Evolutionary conservation across 35 echinoderm and acorn worm genomes (phyloP).

Genomic region (Anneissia japonica): DNA sequence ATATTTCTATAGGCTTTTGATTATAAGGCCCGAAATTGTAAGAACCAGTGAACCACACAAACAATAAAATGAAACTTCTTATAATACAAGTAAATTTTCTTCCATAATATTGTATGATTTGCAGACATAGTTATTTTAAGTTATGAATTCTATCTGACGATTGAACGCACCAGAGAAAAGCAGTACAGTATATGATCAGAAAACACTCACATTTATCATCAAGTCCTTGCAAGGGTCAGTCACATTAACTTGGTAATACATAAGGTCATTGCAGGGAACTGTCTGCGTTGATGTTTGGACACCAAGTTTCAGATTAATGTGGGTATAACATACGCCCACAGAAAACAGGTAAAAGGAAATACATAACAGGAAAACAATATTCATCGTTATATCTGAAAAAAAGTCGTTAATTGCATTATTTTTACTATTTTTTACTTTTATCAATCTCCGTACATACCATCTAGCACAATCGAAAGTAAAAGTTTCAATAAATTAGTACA

Average conservation of each 20-base stretch:
- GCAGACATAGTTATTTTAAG: background rate
- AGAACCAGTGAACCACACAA: background rate
- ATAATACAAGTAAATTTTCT: background rate
- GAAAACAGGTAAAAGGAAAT: background rate
- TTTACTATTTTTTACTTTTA: no score
- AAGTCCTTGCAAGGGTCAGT: conserved; percentile 71
- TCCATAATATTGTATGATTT: background rate
- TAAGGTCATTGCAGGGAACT: conserved; percentile 39
- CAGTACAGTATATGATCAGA: no score
- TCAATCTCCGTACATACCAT: no score
- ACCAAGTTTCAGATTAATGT: conserved; percentile 34
- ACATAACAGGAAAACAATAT: no score
- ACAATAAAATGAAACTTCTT: background rate
- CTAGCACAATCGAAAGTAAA: no score
- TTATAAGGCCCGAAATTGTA: no score
- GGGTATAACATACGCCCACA: background rate
- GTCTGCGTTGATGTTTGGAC: conserved; percentile 11
- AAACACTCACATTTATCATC: conserved; percentile 32
- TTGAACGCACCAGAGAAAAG: background rate
- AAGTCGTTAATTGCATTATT: no score
- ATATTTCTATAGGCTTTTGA: no score
- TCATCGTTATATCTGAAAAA: no score
- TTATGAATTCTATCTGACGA: background rate
- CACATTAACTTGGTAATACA: conserved; percentile 57
- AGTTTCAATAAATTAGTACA: no score